These are phyloP conservation scores for Odocoileus hemionus DNA, from an alignment of 2,113 vertebrate genomes.

Conservation along the genomic window DNA sequence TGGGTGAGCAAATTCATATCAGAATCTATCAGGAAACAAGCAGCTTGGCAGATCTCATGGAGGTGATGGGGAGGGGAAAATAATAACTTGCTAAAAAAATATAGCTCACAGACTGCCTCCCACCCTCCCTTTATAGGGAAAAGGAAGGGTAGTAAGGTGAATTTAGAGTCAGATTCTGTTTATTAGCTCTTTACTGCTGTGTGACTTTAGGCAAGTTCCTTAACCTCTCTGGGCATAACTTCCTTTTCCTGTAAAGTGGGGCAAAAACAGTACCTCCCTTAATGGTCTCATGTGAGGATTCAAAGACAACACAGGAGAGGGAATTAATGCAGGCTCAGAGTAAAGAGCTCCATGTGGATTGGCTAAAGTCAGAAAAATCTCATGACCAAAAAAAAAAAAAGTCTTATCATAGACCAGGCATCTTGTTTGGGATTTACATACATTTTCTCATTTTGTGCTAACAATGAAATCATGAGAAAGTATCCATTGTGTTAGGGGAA, in stretches of 20 bases:
- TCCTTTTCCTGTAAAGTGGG: not conserved
- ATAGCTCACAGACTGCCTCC: not conserved
- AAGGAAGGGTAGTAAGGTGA: not conserved
- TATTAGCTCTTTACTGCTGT: not conserved
- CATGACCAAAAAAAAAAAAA: not conserved
- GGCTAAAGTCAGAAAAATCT: not conserved
- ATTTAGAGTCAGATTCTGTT: not conserved
- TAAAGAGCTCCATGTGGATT: not conserved
- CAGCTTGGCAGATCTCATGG: not conserved
- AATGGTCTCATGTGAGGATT: not conserved
- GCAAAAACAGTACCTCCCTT: not conserved
- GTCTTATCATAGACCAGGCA: not conserved
- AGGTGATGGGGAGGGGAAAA: not conserved
- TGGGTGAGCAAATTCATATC: not conserved
- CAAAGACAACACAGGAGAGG: not conserved
- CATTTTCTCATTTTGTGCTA: not conserved
- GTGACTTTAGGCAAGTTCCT: not conserved
- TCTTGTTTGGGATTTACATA: not conserved
- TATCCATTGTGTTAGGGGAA: not conserved
- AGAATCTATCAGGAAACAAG: not conserved
- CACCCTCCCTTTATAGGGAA: not conserved
- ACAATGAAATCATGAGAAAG: fast-evolving
- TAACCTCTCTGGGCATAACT: not conserved
- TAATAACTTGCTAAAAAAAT: not conserved
- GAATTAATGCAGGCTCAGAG: not conserved